Conservation (phyloP, 1,140 invertebrate species). For the Kradibia gibbosae region DNA sequence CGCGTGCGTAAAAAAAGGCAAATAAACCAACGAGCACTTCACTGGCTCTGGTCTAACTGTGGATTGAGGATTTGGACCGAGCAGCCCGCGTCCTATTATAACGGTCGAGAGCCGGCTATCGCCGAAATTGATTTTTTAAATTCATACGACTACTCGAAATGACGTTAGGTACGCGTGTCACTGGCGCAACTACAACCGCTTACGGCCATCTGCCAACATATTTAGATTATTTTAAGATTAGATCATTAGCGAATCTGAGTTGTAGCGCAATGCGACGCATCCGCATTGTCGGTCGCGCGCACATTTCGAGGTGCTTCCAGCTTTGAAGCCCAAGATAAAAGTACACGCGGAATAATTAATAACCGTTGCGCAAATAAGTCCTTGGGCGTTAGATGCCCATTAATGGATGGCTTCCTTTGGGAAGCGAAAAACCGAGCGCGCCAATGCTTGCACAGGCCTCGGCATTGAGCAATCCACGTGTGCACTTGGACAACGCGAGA, state of each 20-base stretch:
- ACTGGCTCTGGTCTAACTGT: no score
- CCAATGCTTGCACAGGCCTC: no score
- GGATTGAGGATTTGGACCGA: no score
- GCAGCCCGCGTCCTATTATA: no score
- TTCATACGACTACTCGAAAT: no score
- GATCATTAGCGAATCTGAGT: background rate
- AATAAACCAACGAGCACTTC: no score
- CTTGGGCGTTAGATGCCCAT: background rate
- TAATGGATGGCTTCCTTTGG: background rate
- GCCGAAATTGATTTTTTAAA: no score
- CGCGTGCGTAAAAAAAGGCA: background rate
- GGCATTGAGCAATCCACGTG: no score
- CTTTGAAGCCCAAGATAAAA: background rate
- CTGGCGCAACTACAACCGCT: background rate
- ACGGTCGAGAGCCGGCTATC: no score
- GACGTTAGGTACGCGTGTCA: no score
- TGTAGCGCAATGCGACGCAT: background rate
- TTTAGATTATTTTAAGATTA: constrained; percentile 1
- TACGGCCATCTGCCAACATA: background rate
- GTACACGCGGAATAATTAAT: constrained; percentile 23
- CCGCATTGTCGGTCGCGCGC: background rate
- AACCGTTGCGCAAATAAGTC: constrained; percentile 13
- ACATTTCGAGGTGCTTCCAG: background rate
- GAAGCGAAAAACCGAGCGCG: no score
- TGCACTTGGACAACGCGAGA: no score